Base-by-base conservation (phyloP, 2,113 vertebrate species). In the Tautogolabrus adspersus region DNA sequence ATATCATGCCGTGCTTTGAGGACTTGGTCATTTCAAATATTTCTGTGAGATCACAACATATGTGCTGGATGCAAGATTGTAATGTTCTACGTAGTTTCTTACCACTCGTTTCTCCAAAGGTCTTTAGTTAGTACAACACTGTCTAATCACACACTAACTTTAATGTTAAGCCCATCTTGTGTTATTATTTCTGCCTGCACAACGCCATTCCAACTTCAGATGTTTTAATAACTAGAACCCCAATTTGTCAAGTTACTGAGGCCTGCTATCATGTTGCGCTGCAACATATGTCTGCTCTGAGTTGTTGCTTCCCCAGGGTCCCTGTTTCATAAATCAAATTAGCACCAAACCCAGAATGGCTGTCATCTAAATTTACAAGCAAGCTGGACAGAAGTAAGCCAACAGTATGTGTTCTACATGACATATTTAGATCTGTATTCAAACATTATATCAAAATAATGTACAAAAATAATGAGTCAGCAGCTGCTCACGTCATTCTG, bases 241-340 rank as follows among this genome's bases (percentile, higher is more conserved):
- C 63, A 83, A 84, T 88, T 91, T 89, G 81, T 88, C 87, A 79
- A 84, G 79, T 89, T 79, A 47, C 47, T 77, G 80, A 76, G 30
- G 80, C 63, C 71, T 75, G 79, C 11, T 89, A 88, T 93, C 89
- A 40, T 74, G 84, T 91, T 88, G 75, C 91, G 6, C 72, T 66
- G 79, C 62, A 81, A 19, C 91, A 93, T 91, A 91, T 93, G 91
- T 78, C 71, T 66, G 55, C 77, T 83, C 79, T 6, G 66, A 88
- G 66, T 87, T 79, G 77, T 83, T 59, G 81, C 81, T 66, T 86
- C 80, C 80, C 74, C 69, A 11, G 59, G 77, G 76, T 68, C 52
- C 58, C 30, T 2, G 62, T 70, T 88, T 84, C 75, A 65, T 68
- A 82, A 91, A 93, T 93, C 87, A 79, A 88, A 93, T 91, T 89